These are phyloP conservation scores for Poecilus cupreus DNA, from an alignment of 2,888 invertebrate genomes.

Conservation along the genomic window DNA sequence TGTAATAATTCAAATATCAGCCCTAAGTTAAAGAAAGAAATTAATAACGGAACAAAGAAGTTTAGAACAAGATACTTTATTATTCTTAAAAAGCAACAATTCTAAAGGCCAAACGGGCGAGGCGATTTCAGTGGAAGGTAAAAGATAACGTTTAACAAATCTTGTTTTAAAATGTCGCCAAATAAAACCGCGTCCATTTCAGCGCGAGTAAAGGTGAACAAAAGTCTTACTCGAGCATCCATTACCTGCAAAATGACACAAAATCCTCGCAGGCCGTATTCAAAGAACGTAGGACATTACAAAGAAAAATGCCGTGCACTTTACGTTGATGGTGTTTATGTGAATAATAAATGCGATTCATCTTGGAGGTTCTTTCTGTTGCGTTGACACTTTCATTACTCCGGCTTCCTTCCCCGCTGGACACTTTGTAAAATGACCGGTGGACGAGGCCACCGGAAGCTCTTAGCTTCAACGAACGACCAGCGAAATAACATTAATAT, in stretches of 20 bases:
- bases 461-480: background rate
- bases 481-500: too few species aligned
- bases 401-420: constrained; percentile 42
- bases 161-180: constrained; percentile 28
- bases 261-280: constrained; percentile 34
- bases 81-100: too few species aligned
- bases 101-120: too few species aligned
- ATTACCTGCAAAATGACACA: constrained; percentile 37
- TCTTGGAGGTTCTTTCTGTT: constrained; percentile 54
- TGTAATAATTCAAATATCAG: too few species aligned
- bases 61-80: too few species aligned
- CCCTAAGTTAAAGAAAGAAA: too few species aligned
- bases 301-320: constrained; percentile 50
- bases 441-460: background rate
- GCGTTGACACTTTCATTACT: constrained; percentile 56
- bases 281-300: constrained; percentile 44
- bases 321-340: constrained; percentile 51
- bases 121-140: background rate
- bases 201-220: constrained; percentile 9
- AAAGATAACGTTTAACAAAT: constrained; percentile 37
- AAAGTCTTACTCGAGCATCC: constrained; percentile 37
- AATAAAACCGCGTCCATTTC: constrained; percentile 33
- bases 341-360: constrained; percentile 56
- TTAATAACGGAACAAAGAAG: too few species aligned
- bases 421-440: constrained; percentile 15